Evolutionary conservation across 2,888 invertebrate genomes (phyloP).

Genomic region (Heliconius hortense): DNA sequence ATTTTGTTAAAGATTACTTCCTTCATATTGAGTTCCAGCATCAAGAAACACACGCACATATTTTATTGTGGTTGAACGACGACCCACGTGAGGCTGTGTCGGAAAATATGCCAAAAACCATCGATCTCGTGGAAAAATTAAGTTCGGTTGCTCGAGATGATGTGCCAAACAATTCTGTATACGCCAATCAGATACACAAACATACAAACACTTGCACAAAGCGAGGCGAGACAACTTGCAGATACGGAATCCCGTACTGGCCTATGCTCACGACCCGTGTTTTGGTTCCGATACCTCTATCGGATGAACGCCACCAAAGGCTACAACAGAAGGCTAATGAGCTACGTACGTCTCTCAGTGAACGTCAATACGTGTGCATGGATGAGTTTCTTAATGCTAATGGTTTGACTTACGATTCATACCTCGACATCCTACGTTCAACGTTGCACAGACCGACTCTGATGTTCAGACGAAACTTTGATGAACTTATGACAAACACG

Average conservation of each 20-base stretch:
- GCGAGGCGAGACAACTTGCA: constrained; percentile 31
- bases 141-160: constrained; percentile 50
- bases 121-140: constrained; percentile 52
- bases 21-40: constrained; percentile 59
- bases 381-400: neutral
- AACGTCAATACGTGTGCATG: neutral
- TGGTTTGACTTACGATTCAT: neutral
- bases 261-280: constrained; percentile 51
- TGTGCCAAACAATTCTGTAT: constrained; percentile 35
- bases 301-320: constrained; percentile 41
- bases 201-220: constrained; percentile 5
- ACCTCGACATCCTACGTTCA: constrained; percentile 3
- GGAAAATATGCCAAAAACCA: constrained; percentile 39
- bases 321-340: neutral
- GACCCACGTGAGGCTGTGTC: constrained; percentile 53
- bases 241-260: constrained; percentile 54
- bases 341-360: neutral
- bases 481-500: constrained; percentile 53
- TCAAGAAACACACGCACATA: constrained; percentile 59
- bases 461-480: constrained; percentile 52
- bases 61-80: constrained; percentile 58
- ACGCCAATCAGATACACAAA: neutral
- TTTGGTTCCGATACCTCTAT: constrained; percentile 51
- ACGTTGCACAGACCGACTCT: constrained; percentile 47
- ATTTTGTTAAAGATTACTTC: constrained; percentile 49